Evolutionary conservation across 2,113 vertebrate genomes (phyloP), one percentile per base, ranked within the genome.

Genomic region (Peromyscus maniculatus): DNA sequence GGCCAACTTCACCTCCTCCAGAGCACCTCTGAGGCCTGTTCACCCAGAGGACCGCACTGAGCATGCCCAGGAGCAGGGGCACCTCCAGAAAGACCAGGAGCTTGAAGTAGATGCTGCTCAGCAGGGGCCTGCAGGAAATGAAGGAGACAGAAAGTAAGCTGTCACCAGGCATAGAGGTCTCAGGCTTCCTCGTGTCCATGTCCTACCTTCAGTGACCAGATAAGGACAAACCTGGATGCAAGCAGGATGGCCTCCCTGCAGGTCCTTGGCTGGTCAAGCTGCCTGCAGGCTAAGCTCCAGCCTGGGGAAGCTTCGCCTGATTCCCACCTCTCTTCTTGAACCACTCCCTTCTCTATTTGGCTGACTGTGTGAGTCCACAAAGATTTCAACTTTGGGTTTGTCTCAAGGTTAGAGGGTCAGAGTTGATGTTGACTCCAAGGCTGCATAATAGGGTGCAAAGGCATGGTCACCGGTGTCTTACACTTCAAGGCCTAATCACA

Each of bases 51-150:
- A 96, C 19, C 0, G 77, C 93, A 7, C 87, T 5, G 6, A 95
- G 71, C 93, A 93, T 82, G 95, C 87, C 26, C 93, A 97, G 89
- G 17, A 97, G 1, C 71, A 97, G 33, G 22, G 92, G 93, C 43
- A 95, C 0, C 82, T 93, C 36, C 95, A 97, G 57, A 77, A 95
- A 94, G 49, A 93, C 64, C 77, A 91, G 77, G 12, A 95, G 1
- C 82, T 55, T 28, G 59, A 96, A 91, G 87, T 19, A 39, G 69
- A 49, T 0, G 2, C 33, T 94, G 69, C 69, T 55, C 10, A 93
- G 39, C 9, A 46, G 19, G 71, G 91, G 57, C 64, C 96, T 97
- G 91, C 52, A 16, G n/a, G 62, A 66, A 26, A 64, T n/a, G 49
- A 0, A 0, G 36, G 57, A 5, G 36, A 91, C 31, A n/a, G 87